Evolutionary conservation across 2,113 vertebrate genomes (phyloP).

Genomic region (Pongo abelii): DNA sequence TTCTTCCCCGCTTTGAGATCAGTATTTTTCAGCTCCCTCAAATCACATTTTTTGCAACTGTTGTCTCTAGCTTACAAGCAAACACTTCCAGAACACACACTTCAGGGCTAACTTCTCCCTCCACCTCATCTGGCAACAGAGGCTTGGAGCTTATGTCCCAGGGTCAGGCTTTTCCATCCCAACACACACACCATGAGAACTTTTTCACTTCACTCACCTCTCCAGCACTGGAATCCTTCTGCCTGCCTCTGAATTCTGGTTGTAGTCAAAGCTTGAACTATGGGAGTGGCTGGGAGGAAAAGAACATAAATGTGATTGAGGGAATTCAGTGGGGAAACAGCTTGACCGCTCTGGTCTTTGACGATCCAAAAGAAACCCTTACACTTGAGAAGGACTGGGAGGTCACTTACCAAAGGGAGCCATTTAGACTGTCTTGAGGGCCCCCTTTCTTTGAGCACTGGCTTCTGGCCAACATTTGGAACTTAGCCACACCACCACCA

Average conservation of each 20-base stretch:
- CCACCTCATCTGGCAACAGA: conserved; percentile 6
- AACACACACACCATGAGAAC: background rate
- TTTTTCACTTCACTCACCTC: conserved; percentile 59
- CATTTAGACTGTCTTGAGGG: conserved; percentile 53
- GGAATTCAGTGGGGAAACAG: conserved; percentile 1
- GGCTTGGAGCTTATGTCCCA: background rate
- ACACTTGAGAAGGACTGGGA: conserved; percentile 1
- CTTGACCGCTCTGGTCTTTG: conserved; percentile 3
- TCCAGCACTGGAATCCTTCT: conserved; percentile 9
- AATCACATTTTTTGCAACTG: background rate
- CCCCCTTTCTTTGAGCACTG: conserved; percentile 67
- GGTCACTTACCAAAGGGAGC: conserved; percentile 51
- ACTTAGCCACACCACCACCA: conserved; percentile 55
- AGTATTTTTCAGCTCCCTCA: background rate
- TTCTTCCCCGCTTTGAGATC: background rate
- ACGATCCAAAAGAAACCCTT: conserved; percentile 40
- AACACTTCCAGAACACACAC: background rate
- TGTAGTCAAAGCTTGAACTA: background rate
- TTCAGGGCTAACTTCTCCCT: background rate
- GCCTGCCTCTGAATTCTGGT: conserved; percentile 21
- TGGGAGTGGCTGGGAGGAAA: conserved; percentile 33
- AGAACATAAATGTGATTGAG: conserved; percentile 14
- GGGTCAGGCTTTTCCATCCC: conserved; percentile 18
- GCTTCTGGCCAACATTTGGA: conserved; percentile 59
- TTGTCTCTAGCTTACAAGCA: background rate